Evolutionary conservation across 1,140 invertebrate species (phyloP), one percentile per base, ranked within the genome.

Genomic region (Drosophila baimaii): DNA sequence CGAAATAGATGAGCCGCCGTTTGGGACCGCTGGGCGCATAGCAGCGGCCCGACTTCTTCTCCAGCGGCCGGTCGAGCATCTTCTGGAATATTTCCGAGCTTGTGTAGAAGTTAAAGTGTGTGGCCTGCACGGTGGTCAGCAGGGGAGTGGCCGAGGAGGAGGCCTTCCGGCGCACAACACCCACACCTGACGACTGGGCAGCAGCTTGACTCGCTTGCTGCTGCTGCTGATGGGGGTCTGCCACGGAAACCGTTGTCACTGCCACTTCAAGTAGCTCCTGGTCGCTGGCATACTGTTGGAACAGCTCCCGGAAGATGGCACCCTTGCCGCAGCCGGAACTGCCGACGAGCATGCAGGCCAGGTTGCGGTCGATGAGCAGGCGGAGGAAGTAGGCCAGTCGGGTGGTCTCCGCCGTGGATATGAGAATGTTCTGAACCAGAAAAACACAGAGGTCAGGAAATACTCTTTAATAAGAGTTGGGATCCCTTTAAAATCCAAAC

Each of bases 31-130:
- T 97, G 37, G 98, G 98, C 1, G 97, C 98, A 92, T 95, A 99
- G 92, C 97, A 98, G 46, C 96, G 94, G 0, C 98, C 98, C 1
- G 98, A 97, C 92, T 99, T 99, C 93, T 98, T 99, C 90, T 99
- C 98, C 57, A 99, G 92, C 21, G 97, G 97, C 74, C 97, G 97
- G 91, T 99, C 98, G 31, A 99, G 93, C 39, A 98, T 94, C 91
- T 95, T 95, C 92, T 99, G 98, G 35, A 99, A 94, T 96, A 98
- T 90, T 95, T 96, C 96, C 61, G 97, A 98, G 1, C 97, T 98
- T 0, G 98, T 99, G 92, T 99, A 99, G 92, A 97, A 99, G 93
- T 99, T 99, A 83, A 99, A 97, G 3, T 98, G 96, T 19, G 98
- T 96, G 92, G 97, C 98, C 3, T 96, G 95, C 15, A 98, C 94